A percentile compares a stretch with the other conserved stretches of the same genome.
phyloP scores from a whole-genome alignment of 2,797 vertebrate species.

The Arrhamphus sclerolepis region DNA sequence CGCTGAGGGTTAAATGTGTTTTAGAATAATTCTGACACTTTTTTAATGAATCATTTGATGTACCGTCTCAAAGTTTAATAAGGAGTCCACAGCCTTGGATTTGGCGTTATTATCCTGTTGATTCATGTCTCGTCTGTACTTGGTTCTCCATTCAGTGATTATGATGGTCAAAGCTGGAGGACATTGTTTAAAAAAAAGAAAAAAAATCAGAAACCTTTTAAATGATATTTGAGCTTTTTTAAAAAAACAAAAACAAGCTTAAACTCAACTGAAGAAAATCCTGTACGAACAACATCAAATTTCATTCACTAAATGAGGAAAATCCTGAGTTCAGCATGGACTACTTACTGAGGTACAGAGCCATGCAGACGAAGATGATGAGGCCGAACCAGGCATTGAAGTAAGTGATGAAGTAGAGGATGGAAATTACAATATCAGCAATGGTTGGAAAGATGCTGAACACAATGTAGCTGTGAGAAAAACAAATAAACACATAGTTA shows the following conservation, averaged over 20 bases:
- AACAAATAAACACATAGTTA: background rate
- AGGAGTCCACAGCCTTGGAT: slow-evolving; percentile 90
- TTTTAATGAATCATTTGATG: background rate
- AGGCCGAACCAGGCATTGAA: slow-evolving; percentile 99
- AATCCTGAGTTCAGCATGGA: fast-evolving
- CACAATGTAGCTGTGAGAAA: slow-evolving; percentile 89
- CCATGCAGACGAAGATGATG: slow-evolving; percentile 95
- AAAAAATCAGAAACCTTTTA: background rate
- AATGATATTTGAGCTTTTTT: background rate
- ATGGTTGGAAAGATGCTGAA: slow-evolving; percentile 96
- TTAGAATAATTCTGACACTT: background rate
- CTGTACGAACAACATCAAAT: no score
- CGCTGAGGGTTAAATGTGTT: background rate
- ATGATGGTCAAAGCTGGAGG: slow-evolving; percentile 89
- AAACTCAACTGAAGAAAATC: no score
- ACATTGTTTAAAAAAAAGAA: background rate
- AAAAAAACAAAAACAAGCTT: no score
- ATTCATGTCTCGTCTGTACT: slow-evolving; percentile 95
- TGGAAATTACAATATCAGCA: slow-evolving; percentile 90
- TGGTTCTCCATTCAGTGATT: slow-evolving; percentile 97
- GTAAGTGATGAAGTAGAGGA: slow-evolving; percentile 89
- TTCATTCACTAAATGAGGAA: no score
- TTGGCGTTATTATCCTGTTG: slow-evolving; percentile 89
- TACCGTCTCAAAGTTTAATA: slow-evolving; percentile 98
- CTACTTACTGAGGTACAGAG: slow-evolving; percentile 91